Percentiles rank a stretch among this genome's conserved stretches.
Evolutionary conservation across 1,140 invertebrate genomes (phyloP).

Genomic region (Centruroides sculpturatus): DNA sequence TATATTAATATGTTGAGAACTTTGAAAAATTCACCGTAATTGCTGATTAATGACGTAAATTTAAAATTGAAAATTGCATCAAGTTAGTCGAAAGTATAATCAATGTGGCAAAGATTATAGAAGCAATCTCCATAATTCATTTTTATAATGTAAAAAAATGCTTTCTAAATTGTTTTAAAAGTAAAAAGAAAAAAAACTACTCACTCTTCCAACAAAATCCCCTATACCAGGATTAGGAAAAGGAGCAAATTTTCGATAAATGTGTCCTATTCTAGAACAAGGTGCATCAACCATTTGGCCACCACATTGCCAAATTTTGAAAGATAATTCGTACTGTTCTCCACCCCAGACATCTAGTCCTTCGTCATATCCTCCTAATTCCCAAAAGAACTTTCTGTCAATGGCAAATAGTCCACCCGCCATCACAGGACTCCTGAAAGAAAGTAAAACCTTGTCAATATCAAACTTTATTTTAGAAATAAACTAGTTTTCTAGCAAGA

Average conservation of each 20-base stretch:
- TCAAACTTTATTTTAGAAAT: too few relatives aligned
- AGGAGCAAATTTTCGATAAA: slow-evolving; percentile 43
- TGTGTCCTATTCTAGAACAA: slow-evolving; percentile 38
- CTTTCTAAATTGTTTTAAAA: too few relatives aligned
- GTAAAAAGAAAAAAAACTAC: slow-evolving; percentile 1
- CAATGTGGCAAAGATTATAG: too few relatives aligned
- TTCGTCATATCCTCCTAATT: slow-evolving; percentile 46
- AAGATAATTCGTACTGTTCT: slow-evolving; percentile 23
- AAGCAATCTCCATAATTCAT: too few relatives aligned
- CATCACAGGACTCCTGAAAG: slow-evolving; percentile 46
- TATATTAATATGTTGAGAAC: too few relatives aligned
- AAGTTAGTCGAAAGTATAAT: too few relatives aligned
- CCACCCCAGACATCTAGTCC: slow-evolving; percentile 49
- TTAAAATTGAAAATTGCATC: too few relatives aligned
- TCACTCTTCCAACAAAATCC: slow-evolving; percentile 64
- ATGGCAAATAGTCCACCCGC: slow-evolving; percentile 54
- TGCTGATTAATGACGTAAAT: too few relatives aligned
- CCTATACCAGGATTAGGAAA: slow-evolving; percentile 74
- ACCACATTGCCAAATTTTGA: slow-evolving; percentile 36
- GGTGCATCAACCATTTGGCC: slow-evolving; percentile 37
- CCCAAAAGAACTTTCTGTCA: slow-evolving; percentile 45
- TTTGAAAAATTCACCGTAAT: too few relatives aligned
- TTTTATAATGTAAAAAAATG: too few relatives aligned
- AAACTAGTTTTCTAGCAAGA: too few relatives aligned
- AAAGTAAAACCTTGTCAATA: background rate